Evolutionary conservation across 2,113 vertebrate genomes (phyloP).

Genomic region (Ramphastos sulfuratus): DNA sequence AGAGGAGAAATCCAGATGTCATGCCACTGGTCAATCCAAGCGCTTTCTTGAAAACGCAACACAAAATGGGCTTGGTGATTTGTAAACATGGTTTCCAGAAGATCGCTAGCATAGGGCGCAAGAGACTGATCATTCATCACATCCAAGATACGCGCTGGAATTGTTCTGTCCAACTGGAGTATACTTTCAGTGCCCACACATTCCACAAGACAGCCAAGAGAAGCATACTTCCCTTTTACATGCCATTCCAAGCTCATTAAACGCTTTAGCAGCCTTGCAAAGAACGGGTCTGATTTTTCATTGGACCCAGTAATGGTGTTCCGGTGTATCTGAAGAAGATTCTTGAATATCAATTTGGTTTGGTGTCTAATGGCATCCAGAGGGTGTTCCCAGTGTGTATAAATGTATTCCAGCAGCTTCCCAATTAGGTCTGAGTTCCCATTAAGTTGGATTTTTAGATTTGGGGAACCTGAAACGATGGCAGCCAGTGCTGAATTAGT

Average conservation of each 20-base stretch:
- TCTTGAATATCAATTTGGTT: slow-evolving; percentile 87
- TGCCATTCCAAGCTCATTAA: slow-evolving; percentile 92
- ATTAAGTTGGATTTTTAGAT: slow-evolving; percentile 74
- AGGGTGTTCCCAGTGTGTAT: slow-evolving; percentile 95
- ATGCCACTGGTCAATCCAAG: slow-evolving; percentile 88
- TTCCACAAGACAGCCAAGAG: slow-evolving; percentile 87
- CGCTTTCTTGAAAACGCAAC: not conserved
- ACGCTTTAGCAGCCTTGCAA: slow-evolving; percentile 75
- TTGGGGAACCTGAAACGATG: slow-evolving; percentile 67
- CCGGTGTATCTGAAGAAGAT: slow-evolving; percentile 86
- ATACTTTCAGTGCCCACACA: slow-evolving; percentile 82
- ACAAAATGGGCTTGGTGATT: slow-evolving; percentile 86
- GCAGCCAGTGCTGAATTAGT: slow-evolving; percentile 82
- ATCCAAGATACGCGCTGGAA: slow-evolving; percentile 83
- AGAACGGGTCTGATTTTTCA: slow-evolving; percentile 77
- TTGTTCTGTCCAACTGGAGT: slow-evolving; percentile 78
- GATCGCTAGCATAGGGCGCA: slow-evolving; percentile 90
- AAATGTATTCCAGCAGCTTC: slow-evolving; percentile 87
- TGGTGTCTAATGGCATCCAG: slow-evolving; percentile 93
- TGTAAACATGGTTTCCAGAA: slow-evolving; percentile 91
- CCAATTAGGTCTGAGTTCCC: slow-evolving; percentile 76
- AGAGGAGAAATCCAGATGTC: slow-evolving; percentile 89
- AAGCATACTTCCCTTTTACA: slow-evolving; percentile 90
- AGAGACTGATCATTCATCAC: slow-evolving; percentile 91
- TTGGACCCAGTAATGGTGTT: not conserved